A percentile compares a stretch with the other conserved stretches of the same genome.
Conservation (phyloP, 2,113 vertebrate genomes). For the Orthonyx spaldingii region DNA sequence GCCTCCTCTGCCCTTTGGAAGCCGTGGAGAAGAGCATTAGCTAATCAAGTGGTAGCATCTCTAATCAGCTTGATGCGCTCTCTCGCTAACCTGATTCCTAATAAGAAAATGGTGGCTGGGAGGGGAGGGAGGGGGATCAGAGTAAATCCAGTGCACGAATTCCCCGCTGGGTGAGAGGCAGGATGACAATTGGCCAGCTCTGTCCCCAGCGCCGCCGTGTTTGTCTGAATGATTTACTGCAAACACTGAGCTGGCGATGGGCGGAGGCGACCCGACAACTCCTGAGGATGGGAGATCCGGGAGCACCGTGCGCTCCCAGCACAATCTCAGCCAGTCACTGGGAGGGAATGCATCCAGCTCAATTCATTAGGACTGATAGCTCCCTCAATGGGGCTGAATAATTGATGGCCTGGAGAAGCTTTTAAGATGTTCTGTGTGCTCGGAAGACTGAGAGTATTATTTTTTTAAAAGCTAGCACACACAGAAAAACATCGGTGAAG, state of each 20-base stretch:
- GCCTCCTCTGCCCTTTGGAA: neutral
- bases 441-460: constrained; percentile 51
- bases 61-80: constrained; percentile 65
- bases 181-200: neutral
- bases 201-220: neutral
- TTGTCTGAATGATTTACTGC: constrained; percentile 54
- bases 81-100: constrained; percentile 59
- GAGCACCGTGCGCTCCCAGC: neutral
- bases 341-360: constrained; percentile 67
- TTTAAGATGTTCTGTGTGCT: constrained; percentile 71
- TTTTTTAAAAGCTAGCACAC: constrained; percentile 71
- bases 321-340: constrained; percentile 63
- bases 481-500: constrained; percentile 60
- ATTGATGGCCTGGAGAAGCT: constrained; percentile 77
- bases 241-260: neutral
- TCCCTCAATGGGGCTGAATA: constrained; percentile 80
- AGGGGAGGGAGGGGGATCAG: neutral
- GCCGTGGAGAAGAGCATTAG: neutral
- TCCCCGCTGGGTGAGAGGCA: neutral
- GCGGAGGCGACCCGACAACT: neutral
- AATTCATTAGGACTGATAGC: constrained; percentile 79
- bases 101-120: constrained; percentile 51
- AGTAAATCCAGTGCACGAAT: neutral
- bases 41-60: constrained; percentile 65
- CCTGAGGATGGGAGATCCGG: constrained; percentile 20